phyloP scores from a whole-genome alignment of 1,140 invertebrate genomes.

The Zaprionus davidi region DNA sequence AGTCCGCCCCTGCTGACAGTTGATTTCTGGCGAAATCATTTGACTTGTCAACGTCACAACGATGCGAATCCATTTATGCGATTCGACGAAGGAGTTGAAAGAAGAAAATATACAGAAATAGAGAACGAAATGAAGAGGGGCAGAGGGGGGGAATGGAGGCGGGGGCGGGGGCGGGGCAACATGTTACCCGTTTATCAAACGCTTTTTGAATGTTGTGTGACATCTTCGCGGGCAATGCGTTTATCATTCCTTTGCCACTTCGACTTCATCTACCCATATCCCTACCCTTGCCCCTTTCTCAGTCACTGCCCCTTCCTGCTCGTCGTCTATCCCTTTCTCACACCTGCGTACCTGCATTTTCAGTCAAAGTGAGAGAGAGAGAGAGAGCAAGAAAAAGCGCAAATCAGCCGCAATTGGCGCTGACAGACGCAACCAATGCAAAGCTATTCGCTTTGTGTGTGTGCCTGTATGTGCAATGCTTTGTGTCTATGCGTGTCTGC shows the following conservation, averaged over 20 bases:
- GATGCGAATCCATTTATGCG: conserved; percentile 42
- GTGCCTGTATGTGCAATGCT: conserved; percentile 12
- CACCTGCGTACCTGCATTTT: background rate
- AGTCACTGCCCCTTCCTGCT: background rate
- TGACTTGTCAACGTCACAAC: conserved; percentile 68
- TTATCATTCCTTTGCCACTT: conserved; percentile 35
- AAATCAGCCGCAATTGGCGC: conserved; percentile 80
- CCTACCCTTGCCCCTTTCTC: background rate
- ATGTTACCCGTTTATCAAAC: conserved; percentile 69
- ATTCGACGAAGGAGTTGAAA: background rate
- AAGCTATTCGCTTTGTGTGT: conserved; percentile 62
- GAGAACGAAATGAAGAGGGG: background rate
- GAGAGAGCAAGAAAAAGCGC: conserved; percentile 63
- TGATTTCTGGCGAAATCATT: conserved; percentile 60
- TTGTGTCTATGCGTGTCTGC: conserved; percentile 28
- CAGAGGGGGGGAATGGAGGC: background rate
- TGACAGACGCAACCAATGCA: conserved; percentile 76
- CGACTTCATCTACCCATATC: no score
- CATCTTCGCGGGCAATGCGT: conserved; percentile 30
- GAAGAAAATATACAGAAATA: background rate
- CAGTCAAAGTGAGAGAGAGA: conserved; percentile 35
- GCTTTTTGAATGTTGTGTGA: conserved; percentile 58
- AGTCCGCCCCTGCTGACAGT: background rate
- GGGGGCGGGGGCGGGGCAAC: background rate
- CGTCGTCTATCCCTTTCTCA: background rate